Evolutionary conservation across 2,888 invertebrate species (phyloP).

Genomic region (Ctena decussata): DNA sequence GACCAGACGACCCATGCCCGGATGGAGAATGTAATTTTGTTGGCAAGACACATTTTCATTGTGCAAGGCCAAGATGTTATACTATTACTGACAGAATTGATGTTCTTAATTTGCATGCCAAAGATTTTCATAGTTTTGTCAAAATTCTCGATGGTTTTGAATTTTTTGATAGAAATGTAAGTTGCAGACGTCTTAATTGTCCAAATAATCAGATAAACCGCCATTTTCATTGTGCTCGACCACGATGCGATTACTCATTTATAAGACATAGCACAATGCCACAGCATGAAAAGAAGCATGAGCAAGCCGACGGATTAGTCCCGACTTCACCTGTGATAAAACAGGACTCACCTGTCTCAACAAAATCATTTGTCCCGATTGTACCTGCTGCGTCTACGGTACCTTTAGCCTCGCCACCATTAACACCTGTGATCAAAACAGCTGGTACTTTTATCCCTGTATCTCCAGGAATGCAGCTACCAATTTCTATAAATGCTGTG

Average conservation of each 20-base stretch:
- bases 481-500: neutral
- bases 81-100: slow-evolving; percentile 94
- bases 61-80: slow-evolving; percentile 93
- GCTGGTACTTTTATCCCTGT: slow-evolving; percentile 95
- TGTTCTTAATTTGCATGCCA: slow-evolving; percentile 93
- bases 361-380: slow-evolving; percentile 57
- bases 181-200: slow-evolving; percentile 91
- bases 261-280: slow-evolving; percentile 92
- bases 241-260: slow-evolving; percentile 92
- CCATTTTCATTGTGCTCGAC: slow-evolving; percentile 92
- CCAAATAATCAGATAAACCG: slow-evolving; percentile 91
- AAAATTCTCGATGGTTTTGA: slow-evolving; percentile 95
- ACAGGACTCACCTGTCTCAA: slow-evolving; percentile 1
- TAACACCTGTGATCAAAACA: slow-evolving; percentile 93
- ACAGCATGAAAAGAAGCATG: slow-evolving; percentile 91
- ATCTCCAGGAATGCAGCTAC: neutral
- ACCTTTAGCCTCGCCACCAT: neutral
- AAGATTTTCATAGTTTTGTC: slow-evolving; percentile 94
- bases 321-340: slow-evolving; percentile 33
- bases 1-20: slow-evolving; percentile 89
- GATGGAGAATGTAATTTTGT: slow-evolving; percentile 92
- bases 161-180: slow-evolving; percentile 92
- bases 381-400: slow-evolving; percentile 48
- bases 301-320: slow-evolving; percentile 48
- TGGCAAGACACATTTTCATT: slow-evolving; percentile 93